A percentile compares a stretch with the other conserved stretches of the same genome.
Conservation (phyloP, 2,888 invertebrate species). For the Thera britannica region DNA sequence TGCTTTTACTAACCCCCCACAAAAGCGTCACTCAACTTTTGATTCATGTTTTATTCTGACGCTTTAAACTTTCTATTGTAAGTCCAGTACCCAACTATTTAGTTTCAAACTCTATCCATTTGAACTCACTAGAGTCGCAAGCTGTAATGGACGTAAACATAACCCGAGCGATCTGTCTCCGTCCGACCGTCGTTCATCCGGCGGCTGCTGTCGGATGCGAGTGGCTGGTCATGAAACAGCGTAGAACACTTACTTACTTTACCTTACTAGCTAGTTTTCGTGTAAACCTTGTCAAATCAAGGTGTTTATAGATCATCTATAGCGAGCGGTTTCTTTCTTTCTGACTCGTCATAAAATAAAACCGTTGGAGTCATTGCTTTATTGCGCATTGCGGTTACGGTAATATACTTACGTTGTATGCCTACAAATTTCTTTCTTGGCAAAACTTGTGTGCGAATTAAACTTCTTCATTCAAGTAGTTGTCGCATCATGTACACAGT, state of each 20-base stretch:
- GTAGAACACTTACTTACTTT: not conserved
- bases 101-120: conserved; percentile 8
- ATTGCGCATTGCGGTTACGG: too few species aligned
- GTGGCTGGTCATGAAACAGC: conserved; percentile 19
- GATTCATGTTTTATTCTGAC: conserved; percentile 4
- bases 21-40: conserved; percentile 1
- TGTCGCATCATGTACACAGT: too few species aligned
- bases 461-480: too few species aligned
- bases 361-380: too few species aligned
- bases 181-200: conserved; percentile 47
- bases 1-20: not conserved
- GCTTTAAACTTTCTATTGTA: conserved; percentile 6
- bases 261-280: not conserved
- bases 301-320: not conserved
- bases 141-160: conserved; percentile 45
- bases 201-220: conserved; percentile 24
- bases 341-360: too few species aligned
- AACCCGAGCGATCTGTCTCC: conserved; percentile 47
- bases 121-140: conserved; percentile 10
- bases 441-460: too few species aligned
- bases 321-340: too few species aligned
- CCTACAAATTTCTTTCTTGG: too few species aligned
- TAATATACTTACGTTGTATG: too few species aligned
- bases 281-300: not conserved
- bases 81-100: not conserved